Percentiles rank a stretch among this genome's conserved stretches.
Conservation (phyloP, 1,140 invertebrate genomes). For the Euglossa dilemma region DNA sequence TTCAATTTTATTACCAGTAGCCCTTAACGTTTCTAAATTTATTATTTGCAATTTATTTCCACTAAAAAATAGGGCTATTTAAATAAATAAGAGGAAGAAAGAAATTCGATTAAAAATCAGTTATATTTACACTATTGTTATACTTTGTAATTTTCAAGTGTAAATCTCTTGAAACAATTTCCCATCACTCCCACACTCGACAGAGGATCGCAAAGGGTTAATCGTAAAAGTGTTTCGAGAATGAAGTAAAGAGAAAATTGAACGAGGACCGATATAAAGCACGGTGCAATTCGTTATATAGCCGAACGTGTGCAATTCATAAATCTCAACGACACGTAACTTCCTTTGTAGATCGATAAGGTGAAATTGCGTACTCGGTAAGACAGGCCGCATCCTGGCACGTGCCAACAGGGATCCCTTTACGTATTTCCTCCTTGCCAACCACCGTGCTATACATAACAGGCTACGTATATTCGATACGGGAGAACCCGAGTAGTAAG, state of each 20-base stretch:
- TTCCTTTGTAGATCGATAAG: constrained; percentile 18
- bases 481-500: constrained; percentile 5
- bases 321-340: not conserved
- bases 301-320: not conserved
- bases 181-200: too few relatives aligned
- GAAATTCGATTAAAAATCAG: too few relatives aligned
- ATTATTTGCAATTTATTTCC: too few relatives aligned
- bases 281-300: too few relatives aligned
- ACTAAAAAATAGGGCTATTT: too few relatives aligned
- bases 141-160: too few relatives aligned
- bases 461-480: constrained; percentile 34
- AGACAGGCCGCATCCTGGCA: constrained; percentile 59
- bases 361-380: constrained; percentile 25
- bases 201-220: too few relatives aligned
- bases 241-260: not conserved
- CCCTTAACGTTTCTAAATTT: too few relatives aligned
- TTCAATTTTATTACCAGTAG: too few relatives aligned
- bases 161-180: too few relatives aligned
- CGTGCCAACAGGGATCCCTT: constrained; percentile 64
- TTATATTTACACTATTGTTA: too few relatives aligned
- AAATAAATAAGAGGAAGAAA: too few relatives aligned
- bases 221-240: not conserved
- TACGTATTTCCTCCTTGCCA: constrained; percentile 46
- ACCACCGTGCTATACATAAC: constrained; percentile 11
- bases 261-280: not conserved